Base-by-base conservation (phyloP, 2,888 invertebrate genomes). In the Lepidocyrtoides sp. region DNA sequence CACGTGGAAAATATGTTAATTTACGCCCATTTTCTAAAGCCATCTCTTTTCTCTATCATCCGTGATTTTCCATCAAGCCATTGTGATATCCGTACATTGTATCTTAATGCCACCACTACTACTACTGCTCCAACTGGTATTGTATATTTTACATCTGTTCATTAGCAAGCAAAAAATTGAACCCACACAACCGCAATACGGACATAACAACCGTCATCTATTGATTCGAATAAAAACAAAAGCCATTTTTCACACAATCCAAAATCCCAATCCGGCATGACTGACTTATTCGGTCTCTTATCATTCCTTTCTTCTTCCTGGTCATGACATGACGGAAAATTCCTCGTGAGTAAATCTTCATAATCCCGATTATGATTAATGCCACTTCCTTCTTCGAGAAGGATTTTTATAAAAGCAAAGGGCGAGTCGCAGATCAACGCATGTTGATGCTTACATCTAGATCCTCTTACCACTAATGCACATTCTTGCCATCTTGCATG, bases 1-100 rank as follows among this genome's bases (percentile, higher is more conserved):
- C 75, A 75, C 86, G 63, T 23, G 60, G 48, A 86, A 72, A 79
- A 77, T 79, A 87, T 87, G 86, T 63, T 87, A 87, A 87, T 77
- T 77, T 87, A 77, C 86, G 86, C 77, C 86, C 77, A 51, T 57
- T 10, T 77, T 36, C 57, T 48, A 77, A 77, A 77, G 17, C 51
- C 32, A 66, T 23, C 72, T 20, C 48, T 60, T 48, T 29, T 36
- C 20, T 51, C 7, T 69, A 72, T 77, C 77, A 77, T n/a, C 29
- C 14, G 26, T 77, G 48, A 75, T 75, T 75, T 44, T 75, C 75
- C 75, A 48, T 26, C 8, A 75, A 48, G 1, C 14, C 48, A 14
- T n/a, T 26, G n/a, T 69, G 36, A 72, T 14, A 44, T 44, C 44
- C 36, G 10, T 26, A 8, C 10, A 44, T 10, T 14, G 44, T 44